Evolutionary conservation across 2,113 vertebrate species (phyloP).

Genomic region (Bujurquina vittata): DNA sequence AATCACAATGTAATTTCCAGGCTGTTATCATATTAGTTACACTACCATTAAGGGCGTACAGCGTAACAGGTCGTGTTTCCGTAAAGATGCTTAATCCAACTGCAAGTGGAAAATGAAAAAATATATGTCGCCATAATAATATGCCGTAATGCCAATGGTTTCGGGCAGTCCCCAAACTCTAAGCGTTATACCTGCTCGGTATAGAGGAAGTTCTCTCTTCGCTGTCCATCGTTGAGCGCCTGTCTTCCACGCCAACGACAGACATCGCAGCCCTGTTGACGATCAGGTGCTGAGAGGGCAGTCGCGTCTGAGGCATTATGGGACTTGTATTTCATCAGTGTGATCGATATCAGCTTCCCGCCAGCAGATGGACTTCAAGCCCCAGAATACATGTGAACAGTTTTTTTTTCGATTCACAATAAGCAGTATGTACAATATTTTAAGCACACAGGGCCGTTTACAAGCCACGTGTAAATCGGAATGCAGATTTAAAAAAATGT

Average conservation of each 20-base stretch:
- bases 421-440: slow-evolving; percentile 4
- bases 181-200: slow-evolving; percentile 71
- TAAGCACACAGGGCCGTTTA: slow-evolving; percentile 18
- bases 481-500: neutral
- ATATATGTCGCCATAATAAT: neutral
- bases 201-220: slow-evolving; percentile 71
- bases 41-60: slow-evolving; percentile 12
- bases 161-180: neutral
- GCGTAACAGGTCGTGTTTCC: slow-evolving; percentile 38
- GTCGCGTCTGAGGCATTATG: slow-evolving; percentile 45
- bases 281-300: slow-evolving; percentile 63
- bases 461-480: slow-evolving; percentile 32
- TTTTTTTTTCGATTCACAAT: neutral
- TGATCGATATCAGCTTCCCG: fast-evolving
- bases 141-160: neutral
- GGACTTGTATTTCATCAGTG: slow-evolving; percentile 51
- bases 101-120: neutral
- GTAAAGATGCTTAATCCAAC: slow-evolving; percentile 34
- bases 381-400: slow-evolving; percentile 58
- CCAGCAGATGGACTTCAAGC: slow-evolving; percentile 39
- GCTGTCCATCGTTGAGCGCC: slow-evolving; percentile 75
- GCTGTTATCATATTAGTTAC: slow-evolving; percentile 5
- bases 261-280: slow-evolving; percentile 75
- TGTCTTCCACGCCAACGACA: slow-evolving; percentile 66
- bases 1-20: slow-evolving; percentile 2